phyloP scores from a whole-genome alignment of 2,113 vertebrate species.

The Ellobius talpinus region DNA sequence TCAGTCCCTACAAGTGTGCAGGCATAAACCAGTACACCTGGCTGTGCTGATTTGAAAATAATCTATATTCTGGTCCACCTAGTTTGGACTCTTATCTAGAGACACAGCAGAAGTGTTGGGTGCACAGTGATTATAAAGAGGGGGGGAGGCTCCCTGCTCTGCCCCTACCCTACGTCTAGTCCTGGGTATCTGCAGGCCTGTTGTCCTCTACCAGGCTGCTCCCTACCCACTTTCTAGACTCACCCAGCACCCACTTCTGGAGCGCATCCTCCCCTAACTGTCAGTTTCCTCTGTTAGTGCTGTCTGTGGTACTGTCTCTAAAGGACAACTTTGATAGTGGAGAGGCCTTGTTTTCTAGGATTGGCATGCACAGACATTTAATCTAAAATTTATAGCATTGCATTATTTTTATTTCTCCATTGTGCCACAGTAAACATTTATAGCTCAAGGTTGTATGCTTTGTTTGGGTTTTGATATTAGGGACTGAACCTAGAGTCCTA shows the following conservation, averaged over 20 bases:
- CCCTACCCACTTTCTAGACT: not conserved
- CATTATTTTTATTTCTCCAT: constrained; percentile 28
- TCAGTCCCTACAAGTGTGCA: not conserved
- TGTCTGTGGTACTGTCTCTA: not conserved
- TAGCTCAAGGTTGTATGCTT: not conserved
- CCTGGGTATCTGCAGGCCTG: not conserved
- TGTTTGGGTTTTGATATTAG: not conserved
- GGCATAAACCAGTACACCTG: not conserved
- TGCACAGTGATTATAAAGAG: not conserved
- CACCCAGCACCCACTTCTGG: not conserved
- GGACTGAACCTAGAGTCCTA: not conserved
- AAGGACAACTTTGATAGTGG: not conserved
- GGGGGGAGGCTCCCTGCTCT: not conserved
- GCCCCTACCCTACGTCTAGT: not conserved
- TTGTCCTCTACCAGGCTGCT: not conserved
- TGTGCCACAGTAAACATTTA: not conserved
- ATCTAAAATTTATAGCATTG: not conserved
- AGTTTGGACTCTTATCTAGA: not conserved
- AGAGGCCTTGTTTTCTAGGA: not conserved
- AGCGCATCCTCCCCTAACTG: not conserved
- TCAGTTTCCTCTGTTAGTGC: not conserved
- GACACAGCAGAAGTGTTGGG: not conserved
- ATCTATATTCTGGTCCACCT: not conserved
- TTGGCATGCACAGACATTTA: not conserved
- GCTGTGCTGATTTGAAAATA: not conserved